Evolutionary conservation across 2,888 invertebrate species (phyloP), one percentile per base, ranked within the genome.

Genomic region (Drosophila tanythrix): DNA sequence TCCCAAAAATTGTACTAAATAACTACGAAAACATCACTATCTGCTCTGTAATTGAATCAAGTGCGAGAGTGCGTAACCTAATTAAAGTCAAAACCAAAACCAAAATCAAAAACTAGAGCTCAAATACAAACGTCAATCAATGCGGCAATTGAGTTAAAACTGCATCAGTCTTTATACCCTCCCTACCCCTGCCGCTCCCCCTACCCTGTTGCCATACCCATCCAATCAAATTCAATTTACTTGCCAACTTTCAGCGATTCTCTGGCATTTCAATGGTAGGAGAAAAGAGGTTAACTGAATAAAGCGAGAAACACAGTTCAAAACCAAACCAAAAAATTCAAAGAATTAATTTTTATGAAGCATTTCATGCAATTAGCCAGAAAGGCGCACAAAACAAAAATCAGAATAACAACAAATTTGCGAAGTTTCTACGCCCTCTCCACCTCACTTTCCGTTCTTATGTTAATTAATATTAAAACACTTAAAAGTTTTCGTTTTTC

Each of bases 391-490:
- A 38, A 38, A 56, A n/a, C n/a, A 56, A 43, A 27, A 43, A 50
- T 33, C 50, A 55, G 35, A 55, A 59, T 36, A 72, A 62, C 51
- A 58, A 53, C 43, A 78, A 70, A 46, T 56, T 65, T 74, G 57
- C 71, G 68, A 81, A 81, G 81, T 74, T 82, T 69, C 69, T 63
- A 63, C 64, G 70, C 79, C 53, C 38, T 56, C 18, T 29, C 36
- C 53, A n/a, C n/a, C 13, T 55, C 40, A 8, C n/a, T 36, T 2
- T 8, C 7, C n/a, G 5, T 40, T 59, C 43, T 52, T 33, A 58
- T 71, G 66, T 73, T 90, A 86, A 90, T 91, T 88, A 88, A 89
- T 89, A 82, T 84, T 80, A 76, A 88, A 85, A 69, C 76, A 86
- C 71, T 81, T 75, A 70, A 78, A 75, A 62, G 53, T 74, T 77